Evolutionary conservation across 1,140 invertebrate species (phyloP).

Genomic region (Achroia grisella): DNA sequence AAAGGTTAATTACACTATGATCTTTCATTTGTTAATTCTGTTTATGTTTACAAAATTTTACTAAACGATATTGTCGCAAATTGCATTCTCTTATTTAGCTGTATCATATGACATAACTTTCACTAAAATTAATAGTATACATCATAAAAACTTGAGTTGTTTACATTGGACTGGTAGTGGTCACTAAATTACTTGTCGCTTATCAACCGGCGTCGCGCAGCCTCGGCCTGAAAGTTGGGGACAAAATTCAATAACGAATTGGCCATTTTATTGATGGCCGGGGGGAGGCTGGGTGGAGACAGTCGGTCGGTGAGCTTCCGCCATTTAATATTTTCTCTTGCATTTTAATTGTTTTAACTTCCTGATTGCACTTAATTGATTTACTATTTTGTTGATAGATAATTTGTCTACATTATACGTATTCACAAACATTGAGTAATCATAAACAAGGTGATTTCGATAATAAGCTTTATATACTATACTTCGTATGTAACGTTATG

Average conservation of each 20-base stretch:
- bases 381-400: neutral
- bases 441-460: no score
- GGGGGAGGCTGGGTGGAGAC: slow-evolving; percentile 68
- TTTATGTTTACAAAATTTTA: slow-evolving; percentile 52
- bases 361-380: neutral
- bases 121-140: slow-evolving; percentile 39
- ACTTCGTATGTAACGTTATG: no score
- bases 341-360: slow-evolving; percentile 7
- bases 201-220: slow-evolving; percentile 66
- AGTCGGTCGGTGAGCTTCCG: slow-evolving; percentile 51
- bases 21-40: slow-evolving; percentile 33
- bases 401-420: neutral
- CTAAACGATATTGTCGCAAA: slow-evolving; percentile 37
- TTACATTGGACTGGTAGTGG: slow-evolving; percentile 52
- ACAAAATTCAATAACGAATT: slow-evolving; percentile 74
- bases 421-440: no score
- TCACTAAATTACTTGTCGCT: slow-evolving; percentile 49
- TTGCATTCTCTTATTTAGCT: slow-evolving; percentile 47
- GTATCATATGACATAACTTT: slow-evolving; percentile 69
- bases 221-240: slow-evolving; percentile 53
- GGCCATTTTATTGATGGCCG: slow-evolving; percentile 74
- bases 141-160: slow-evolving; percentile 47
- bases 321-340: slow-evolving; percentile 47
- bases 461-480: no score
- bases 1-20: slow-evolving; percentile 25